A percentile compares a stretch with the other conserved stretches of the same genome.
Evolutionary conservation across 2,797 vertebrate genomes (phyloP).

Genomic region (Salmo trutta): DNA sequence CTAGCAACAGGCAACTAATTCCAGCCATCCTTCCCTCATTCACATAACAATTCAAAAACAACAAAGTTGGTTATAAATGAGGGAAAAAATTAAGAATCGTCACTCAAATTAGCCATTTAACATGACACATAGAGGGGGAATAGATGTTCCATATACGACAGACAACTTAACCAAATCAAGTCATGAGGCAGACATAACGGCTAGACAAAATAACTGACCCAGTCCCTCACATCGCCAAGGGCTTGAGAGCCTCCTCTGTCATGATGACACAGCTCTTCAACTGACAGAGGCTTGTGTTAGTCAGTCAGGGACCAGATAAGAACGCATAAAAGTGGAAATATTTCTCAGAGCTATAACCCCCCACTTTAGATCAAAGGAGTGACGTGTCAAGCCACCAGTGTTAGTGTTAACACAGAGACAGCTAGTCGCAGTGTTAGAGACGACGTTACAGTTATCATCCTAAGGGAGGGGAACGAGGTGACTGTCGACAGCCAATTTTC

Average conservation of each 20-base stretch:
- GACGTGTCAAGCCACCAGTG: slow-evolving; percentile 63
- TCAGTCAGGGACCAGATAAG: not conserved
- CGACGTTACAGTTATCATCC: slow-evolving; percentile 55
- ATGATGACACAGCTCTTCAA: not conserved
- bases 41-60: not conserved
- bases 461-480: slow-evolving; percentile 62
- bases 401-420: slow-evolving; percentile 54
- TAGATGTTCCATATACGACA: not conserved
- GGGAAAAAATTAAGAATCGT: not conserved
- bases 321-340: slow-evolving; percentile 18
- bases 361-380: slow-evolving; percentile 62
- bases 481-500: slow-evolving; percentile 77
- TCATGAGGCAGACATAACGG: no score
- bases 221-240: not conserved
- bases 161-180: no score
- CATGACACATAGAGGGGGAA: not conserved
- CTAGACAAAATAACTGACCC: not conserved
- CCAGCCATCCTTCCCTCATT: not conserved
- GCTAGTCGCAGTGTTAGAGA: slow-evolving; percentile 66
- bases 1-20: not conserved
- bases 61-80: not conserved
- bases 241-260: not conserved
- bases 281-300: not conserved
- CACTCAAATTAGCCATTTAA: not conserved
- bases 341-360: slow-evolving; percentile 31